phyloP scores from a whole-genome alignment of 2,797 vertebrate genomes.

The Gymnothorax reevesii region DNA sequence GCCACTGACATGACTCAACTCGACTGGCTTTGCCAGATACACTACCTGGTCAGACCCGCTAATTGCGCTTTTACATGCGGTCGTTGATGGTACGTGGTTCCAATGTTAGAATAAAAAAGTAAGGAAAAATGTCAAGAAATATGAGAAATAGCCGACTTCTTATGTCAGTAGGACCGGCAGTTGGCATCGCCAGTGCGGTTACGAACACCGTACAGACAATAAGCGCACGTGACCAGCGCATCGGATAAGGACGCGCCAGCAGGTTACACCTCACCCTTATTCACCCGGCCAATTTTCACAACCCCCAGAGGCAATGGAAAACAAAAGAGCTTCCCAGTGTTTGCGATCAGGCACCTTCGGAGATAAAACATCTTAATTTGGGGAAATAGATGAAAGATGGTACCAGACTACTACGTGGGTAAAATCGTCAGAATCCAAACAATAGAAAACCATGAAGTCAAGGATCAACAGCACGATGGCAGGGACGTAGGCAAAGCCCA shows the following conservation, averaged over 20 bases:
- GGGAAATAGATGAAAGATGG: too few relatives aligned
- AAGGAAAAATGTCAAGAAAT: too few relatives aligned
- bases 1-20: neutral
- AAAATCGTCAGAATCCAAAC: neutral
- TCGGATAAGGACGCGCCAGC: constrained; percentile 1
- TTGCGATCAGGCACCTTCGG: neutral
- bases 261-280: constrained; percentile 16
- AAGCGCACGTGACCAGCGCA: constrained; percentile 18
- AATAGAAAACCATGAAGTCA: neutral
- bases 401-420: neutral
- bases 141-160: too few relatives aligned
- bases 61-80: neutral
- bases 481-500: neutral
- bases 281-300: constrained; percentile 2
- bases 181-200: neutral
- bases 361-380: neutral
- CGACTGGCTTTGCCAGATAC: neutral
- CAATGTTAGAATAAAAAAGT: neutral
- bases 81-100: neutral
- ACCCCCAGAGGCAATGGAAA: neutral
- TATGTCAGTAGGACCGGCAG: neutral
- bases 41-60: neutral
- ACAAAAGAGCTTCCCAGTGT: neutral
- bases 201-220: neutral
- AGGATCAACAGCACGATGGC: neutral